These are phyloP conservation scores for Leptinotarsa haldemani DNA, from an alignment of 2,888 invertebrate genomes.

Conservation along the genomic window DNA sequence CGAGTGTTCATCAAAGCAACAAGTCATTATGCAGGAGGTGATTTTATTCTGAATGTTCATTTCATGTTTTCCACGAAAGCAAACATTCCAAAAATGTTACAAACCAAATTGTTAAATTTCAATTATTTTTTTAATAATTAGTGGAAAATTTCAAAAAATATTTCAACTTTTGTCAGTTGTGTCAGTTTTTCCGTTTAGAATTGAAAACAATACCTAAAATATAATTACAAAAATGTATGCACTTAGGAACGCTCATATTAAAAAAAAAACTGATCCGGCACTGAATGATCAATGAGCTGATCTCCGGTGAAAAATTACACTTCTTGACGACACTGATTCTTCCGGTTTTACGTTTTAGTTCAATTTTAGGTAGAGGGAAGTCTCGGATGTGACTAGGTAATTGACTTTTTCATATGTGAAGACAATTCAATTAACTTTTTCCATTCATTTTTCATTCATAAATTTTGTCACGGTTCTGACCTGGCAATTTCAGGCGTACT, in stretches of 20 bases:
- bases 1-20: too few species aligned
- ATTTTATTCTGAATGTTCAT: too few species aligned
- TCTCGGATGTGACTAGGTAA: slow-evolving; percentile 44
- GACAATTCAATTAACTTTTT: slow-evolving; percentile 39
- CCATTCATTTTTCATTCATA: too few species aligned
- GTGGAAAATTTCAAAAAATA: too few species aligned
- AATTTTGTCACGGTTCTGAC: slow-evolving; percentile 39
- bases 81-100: background rate
- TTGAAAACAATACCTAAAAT: too few species aligned
- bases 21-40: too few species aligned
- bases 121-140: too few species aligned
- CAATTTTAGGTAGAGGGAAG: slow-evolving; percentile 33
- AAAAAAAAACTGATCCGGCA: slow-evolving; percentile 61
- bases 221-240: too few species aligned
- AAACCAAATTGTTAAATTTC: background rate
- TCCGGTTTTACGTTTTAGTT: slow-evolving; percentile 53
- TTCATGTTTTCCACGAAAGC: background rate
- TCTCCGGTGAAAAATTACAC: slow-evolving; percentile 64
- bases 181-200: too few species aligned
- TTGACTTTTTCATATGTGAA: slow-evolving; percentile 44
- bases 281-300: slow-evolving; percentile 62
- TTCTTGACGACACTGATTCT: slow-evolving; percentile 59
- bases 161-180: too few species aligned
- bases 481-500: slow-evolving; percentile 47
- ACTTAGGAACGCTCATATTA: slow-evolving; percentile 12